Evolutionary conservation across 2,888 invertebrate genomes (phyloP).

Genomic region (Tenthredo mesomela): DNA sequence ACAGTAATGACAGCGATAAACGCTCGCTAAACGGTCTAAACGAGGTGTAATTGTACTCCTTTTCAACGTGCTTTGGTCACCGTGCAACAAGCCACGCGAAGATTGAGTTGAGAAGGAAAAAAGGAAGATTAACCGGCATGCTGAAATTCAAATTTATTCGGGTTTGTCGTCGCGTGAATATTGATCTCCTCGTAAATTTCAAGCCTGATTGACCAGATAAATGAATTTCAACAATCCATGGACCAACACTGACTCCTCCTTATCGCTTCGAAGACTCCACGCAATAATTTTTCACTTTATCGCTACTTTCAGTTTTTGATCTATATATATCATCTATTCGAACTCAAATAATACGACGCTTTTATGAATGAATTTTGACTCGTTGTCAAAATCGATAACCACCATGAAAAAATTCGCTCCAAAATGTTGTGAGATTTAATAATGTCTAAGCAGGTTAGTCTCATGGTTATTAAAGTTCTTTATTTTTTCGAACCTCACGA

Average conservation of each 20-base stretch:
- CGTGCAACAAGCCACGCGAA: slow-evolving; percentile 13
- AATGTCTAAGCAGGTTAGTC: not conserved
- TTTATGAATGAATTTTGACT: not conserved
- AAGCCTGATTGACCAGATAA: not conserved
- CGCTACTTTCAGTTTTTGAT: not conserved
- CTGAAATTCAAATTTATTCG: slow-evolving; percentile 37
- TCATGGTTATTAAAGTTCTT: not conserved
- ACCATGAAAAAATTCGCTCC: no score
- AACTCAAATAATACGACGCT: not conserved
- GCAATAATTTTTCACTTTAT: not conserved
- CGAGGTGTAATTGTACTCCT: slow-evolving; percentile 75
- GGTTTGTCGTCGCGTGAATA: slow-evolving; percentile 37
- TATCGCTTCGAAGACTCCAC: not conserved
- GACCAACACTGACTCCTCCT: not conserved
- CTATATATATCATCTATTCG: not conserved
- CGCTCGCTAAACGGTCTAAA: slow-evolving; percentile 75
- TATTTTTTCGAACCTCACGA: not conserved
- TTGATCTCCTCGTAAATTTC: slow-evolving; percentile 46
- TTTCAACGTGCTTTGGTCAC: slow-evolving; percentile 40
- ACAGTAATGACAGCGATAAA: slow-evolving; percentile 75
- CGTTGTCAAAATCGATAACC: not conserved
- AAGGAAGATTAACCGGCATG: not conserved
- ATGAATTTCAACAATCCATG: slow-evolving; percentile 1
- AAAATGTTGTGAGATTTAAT: not conserved
- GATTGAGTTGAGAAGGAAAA: slow-evolving; percentile 26